These are phyloP conservation scores for Lasiurus cinereus DNA, from an alignment of 2,113 vertebrate species.

Conservation along the genomic window DNA sequence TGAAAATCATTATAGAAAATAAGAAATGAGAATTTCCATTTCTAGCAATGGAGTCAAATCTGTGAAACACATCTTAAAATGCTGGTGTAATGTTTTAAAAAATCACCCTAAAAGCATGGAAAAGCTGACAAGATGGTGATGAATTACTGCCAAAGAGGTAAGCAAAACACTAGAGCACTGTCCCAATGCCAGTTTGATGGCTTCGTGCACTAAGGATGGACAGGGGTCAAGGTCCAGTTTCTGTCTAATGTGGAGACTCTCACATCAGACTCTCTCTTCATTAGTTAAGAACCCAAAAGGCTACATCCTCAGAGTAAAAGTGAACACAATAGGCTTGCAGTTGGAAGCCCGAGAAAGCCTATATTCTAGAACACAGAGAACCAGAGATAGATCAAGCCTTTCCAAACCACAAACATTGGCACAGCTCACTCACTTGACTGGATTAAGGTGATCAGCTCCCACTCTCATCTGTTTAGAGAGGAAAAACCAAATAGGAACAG, in stretches of 20 bases:
- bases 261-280: background rate
- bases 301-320: background rate
- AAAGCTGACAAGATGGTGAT: background rate
- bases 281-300: conserved; percentile 4
- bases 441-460: background rate
- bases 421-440: background rate
- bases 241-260: background rate
- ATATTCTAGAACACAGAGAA: background rate
- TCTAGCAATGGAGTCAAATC: background rate
- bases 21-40: conserved; percentile 42
- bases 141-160: background rate
- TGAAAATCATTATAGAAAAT: conserved; percentile 6
- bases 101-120: background rate
- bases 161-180: background rate
- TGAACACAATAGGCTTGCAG: background rate
- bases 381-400: background rate
- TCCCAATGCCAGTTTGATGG: background rate
- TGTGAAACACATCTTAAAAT: conserved; percentile 11
- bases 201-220: background rate
- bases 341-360: conserved; percentile 1
- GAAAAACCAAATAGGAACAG: background rate
- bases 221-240: background rate
- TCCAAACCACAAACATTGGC: background rate
- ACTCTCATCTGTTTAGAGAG: background rate
- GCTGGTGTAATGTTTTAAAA: background rate